Evolutionary conservation across 1,140 invertebrate species (phyloP), one percentile per base, ranked within the genome.

Genomic region (Tribolium castaneum): DNA sequence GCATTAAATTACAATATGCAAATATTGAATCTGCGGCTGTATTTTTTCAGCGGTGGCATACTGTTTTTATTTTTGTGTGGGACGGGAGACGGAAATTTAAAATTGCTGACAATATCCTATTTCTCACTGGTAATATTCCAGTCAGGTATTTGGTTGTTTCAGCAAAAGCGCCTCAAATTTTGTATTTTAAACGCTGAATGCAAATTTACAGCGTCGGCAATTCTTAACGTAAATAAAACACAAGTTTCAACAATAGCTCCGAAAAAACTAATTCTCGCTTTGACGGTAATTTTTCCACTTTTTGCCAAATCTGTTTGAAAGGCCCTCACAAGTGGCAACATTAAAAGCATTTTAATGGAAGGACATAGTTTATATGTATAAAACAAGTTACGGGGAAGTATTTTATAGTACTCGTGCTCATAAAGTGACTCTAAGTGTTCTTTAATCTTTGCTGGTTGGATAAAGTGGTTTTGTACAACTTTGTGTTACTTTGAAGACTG

Each of bases 391-490:
- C 59, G 3, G 59, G 1, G n/a, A 12, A 66, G 59, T 39, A 66
- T 66, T 66, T 66, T 66, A 66, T 66, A 66, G 54, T 25, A 62
- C 22, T n/a, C 25, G 22, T 9, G 12, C 30, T 35, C 59, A 66
- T 66, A 66, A 66, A 66, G 25, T 66, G 10, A 66, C 59, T 66
- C 59, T 66, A 66, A 66, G 54, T 66, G 59, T 66, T 35, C 59
- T 66, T 66, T 66, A 66, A 66, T 59, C 54, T 59, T 59, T 59
- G 54, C 4, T 59, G 54, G 54, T 59, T 22, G 54, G 16, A 22
- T 59, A 59, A 52, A 59, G 54, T 59, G 54, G 54, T 59, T 59
- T 59, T 59, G 16, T 22, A 59, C 19, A 59, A 59, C 16, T 59
- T 59, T 59, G 54, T 59, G 19, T 7, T 19, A 59, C 16, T 59